Conservation (phyloP, 2,888 invertebrate genomes). For the Liodrosophila aerea region DNA sequence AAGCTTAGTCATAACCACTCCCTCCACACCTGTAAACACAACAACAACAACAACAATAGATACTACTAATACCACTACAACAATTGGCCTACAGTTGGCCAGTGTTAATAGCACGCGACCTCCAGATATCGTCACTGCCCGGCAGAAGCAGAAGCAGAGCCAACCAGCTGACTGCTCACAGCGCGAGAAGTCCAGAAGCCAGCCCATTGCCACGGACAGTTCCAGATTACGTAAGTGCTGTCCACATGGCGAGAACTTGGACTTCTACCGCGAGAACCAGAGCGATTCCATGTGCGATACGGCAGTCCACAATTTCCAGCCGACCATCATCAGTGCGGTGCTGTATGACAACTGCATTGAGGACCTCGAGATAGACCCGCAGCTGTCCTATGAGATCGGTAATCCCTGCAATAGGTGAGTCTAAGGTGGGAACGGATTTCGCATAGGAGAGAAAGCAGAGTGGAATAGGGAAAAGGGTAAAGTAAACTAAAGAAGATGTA, state of each 20-base stretch:
- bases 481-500: too few species aligned
- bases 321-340: constrained; percentile 74
- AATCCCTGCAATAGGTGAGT: constrained; percentile 81
- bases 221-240: constrained; percentile 83
- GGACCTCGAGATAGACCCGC: constrained; percentile 72
- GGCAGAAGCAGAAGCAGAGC: constrained; percentile 2
- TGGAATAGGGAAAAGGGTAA: too few species aligned
- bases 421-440: background rate
- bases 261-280: constrained; percentile 67
- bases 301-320: constrained; percentile 50
- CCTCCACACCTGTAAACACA: constrained; percentile 16
- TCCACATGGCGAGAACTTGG: constrained; percentile 78
- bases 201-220: constrained; percentile 60
- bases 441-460: too few species aligned
- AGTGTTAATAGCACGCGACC: constrained; percentile 24
- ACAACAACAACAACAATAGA: constrained; percentile 1
- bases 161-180: constrained; percentile 75
- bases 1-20: constrained; percentile 7
- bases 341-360: constrained; percentile 82
- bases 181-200: constrained; percentile 64
- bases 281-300: constrained; percentile 69
- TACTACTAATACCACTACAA: background rate
- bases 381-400: constrained; percentile 74
- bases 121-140: constrained; percentile 11
- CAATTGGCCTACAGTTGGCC: background rate